Percentiles rank a stretch among this genome's conserved stretches.
These are phyloP conservation scores for Eciton burchellii DNA, from an alignment of 1,140 invertebrate genomes.

Conservation along the genomic window DNA sequence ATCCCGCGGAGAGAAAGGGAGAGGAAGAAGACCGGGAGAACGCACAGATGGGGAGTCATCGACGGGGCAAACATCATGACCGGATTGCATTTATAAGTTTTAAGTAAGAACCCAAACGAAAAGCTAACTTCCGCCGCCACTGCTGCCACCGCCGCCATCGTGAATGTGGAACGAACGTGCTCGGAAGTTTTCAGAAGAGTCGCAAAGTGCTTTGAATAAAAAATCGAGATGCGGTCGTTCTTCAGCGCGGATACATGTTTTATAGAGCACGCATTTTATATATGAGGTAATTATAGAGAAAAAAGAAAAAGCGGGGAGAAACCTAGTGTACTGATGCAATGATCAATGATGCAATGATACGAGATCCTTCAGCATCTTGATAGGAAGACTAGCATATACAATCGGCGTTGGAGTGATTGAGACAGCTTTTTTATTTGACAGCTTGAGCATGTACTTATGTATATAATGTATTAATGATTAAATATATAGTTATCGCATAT, in stretches of 20 bases:
- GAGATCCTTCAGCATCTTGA: slow-evolving; percentile 11
- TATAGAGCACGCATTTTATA: slow-evolving; percentile 41
- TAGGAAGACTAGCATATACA: neutral
- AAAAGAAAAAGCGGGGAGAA: neutral
- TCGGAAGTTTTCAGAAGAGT: slow-evolving; percentile 45
- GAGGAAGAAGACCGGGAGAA: neutral
- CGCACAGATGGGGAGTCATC: slow-evolving; percentile 14
- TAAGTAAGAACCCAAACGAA: slow-evolving; percentile 52
- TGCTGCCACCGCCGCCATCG: neutral
- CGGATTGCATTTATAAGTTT: slow-evolving; percentile 61
- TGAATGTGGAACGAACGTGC: slow-evolving; percentile 40
- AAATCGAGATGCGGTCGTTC: slow-evolving; percentile 45
- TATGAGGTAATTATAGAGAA: slow-evolving; percentile 43
- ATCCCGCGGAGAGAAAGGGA: slow-evolving; percentile 9
- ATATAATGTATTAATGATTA: too few relatives aligned
- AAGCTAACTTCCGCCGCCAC: slow-evolving; percentile 34
- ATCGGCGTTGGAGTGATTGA: neutral
- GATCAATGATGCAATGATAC: too few relatives aligned
- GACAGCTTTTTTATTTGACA: too few relatives aligned
- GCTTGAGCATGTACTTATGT: too few relatives aligned
- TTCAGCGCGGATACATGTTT: slow-evolving; percentile 42
- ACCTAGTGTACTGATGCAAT: neutral
- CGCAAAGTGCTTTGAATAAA: slow-evolving; percentile 59
- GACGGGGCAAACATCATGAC: slow-evolving; percentile 53
- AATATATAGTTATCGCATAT: too few relatives aligned